These are phyloP conservation scores for Aleadryas rufinucha DNA, from an alignment of 2,113 vertebrate genomes.

Conservation along the genomic window DNA sequence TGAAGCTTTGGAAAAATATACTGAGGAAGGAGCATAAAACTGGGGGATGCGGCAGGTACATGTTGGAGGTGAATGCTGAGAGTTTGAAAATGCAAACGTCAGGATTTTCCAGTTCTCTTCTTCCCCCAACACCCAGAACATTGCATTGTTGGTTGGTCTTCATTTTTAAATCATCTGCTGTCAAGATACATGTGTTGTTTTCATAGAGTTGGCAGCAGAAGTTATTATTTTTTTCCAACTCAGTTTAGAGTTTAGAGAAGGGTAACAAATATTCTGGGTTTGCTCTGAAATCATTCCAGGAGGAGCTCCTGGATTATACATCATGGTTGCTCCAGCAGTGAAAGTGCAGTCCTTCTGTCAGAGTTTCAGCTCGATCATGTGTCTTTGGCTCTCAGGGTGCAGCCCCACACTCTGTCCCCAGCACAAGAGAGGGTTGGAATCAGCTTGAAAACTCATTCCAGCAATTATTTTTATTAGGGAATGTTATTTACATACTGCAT, in stretches of 20 bases:
- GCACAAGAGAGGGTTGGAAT: not conserved
- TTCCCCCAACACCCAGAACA: not conserved
- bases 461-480: not conserved
- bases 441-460: not conserved
- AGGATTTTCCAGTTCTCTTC: not conserved
- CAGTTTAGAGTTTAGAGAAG: not conserved
- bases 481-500: not conserved
- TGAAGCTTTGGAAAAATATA: not conserved
- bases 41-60: not conserved
- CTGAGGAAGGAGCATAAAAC: not conserved
- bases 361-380: not conserved
- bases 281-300: not conserved
- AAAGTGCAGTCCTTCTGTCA: not conserved
- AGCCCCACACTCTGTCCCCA: not conserved
- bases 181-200: not conserved
- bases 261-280: constrained; percentile 13
- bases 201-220: not conserved
- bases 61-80: not conserved
- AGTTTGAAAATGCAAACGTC: not conserved
- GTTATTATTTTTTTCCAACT: not conserved
- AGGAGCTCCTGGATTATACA: not conserved
- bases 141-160: not conserved
- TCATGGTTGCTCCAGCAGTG: not conserved
- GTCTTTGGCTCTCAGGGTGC: not conserved
- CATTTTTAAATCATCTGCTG: not conserved